Conservation (phyloP, 2,888 invertebrate species). For the Limenitis camilla region DNA sequence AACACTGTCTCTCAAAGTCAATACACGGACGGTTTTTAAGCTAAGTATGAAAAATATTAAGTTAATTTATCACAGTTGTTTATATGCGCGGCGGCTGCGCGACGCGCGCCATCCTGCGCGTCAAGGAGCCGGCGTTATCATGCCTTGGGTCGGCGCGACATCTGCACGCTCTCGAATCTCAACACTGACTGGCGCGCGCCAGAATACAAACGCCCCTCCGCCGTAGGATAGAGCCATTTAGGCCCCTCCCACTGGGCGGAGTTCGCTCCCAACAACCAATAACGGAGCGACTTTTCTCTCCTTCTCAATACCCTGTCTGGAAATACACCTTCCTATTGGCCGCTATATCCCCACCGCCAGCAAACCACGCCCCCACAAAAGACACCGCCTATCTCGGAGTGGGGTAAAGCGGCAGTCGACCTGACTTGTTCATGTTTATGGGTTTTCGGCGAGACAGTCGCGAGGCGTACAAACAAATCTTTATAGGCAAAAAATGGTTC, state of each 20-base stretch:
- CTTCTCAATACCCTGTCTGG: slow-evolving; percentile 46
- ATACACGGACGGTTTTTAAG: slow-evolving; percentile 50
- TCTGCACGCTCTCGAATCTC: slow-evolving; percentile 62
- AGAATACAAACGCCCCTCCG: slow-evolving; percentile 66
- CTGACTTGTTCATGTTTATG: slow-evolving; percentile 71
- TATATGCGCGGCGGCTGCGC: slow-evolving; percentile 63
- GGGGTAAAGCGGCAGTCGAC: slow-evolving; percentile 62
- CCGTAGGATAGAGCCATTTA: slow-evolving; percentile 63
- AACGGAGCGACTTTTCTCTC: slow-evolving; percentile 43
- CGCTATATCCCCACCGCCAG: slow-evolving; percentile 41
- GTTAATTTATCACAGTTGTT: slow-evolving; percentile 67
- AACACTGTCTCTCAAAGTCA: slow-evolving; percentile 71
- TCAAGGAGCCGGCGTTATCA: slow-evolving; percentile 62
- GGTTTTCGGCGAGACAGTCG: slow-evolving; percentile 69
- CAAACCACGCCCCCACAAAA: slow-evolving; percentile 35
- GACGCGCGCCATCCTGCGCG: slow-evolving; percentile 67
- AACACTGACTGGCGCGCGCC: slow-evolving; percentile 69
- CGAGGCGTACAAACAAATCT: slow-evolving; percentile 70
- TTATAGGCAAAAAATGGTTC: slow-evolving; percentile 70
- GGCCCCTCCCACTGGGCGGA: slow-evolving; percentile 55
- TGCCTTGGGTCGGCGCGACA: slow-evolving; percentile 47
- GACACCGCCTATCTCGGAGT: slow-evolving; percentile 52
- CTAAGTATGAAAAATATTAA: slow-evolving; percentile 40
- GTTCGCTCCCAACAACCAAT: slow-evolving; percentile 47
- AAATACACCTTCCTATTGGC: slow-evolving; percentile 46